Conservation (phyloP, 2,113 vertebrate genomes). For the Egretta garzetta region DNA sequence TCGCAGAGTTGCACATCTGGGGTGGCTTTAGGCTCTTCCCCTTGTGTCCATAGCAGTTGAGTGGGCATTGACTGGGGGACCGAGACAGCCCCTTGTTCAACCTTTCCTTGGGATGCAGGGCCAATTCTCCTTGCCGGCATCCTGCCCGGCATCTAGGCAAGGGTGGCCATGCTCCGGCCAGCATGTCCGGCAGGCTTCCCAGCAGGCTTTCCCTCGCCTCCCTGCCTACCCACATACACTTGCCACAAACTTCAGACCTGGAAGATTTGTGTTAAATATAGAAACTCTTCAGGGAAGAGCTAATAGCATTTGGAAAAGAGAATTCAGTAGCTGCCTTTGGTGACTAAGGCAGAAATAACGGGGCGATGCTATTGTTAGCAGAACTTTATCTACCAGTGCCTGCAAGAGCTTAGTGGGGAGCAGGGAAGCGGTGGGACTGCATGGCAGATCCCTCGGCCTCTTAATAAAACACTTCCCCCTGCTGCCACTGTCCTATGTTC, state of each 20-base stretch:
- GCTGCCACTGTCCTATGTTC: constrained; percentile 29
- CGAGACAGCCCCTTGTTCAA: fast-evolving
- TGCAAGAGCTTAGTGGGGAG: constrained; percentile 15
- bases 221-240: neutral
- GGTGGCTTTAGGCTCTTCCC: neutral
- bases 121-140: neutral
- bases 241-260: neutral
- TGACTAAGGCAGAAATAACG: constrained; percentile 31
- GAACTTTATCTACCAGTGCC: constrained; percentile 32
- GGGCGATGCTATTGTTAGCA: constrained; percentile 34
- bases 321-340: constrained; percentile 17
- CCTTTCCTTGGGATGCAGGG: neutral
- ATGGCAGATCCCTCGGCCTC: neutral
- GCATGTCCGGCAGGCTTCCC: fast-evolving
- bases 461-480: neutral
- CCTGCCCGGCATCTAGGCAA: neutral
- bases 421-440: neutral
- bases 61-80: neutral
- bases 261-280: constrained; percentile 1
- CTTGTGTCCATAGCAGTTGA: neutral
- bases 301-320: constrained; percentile 13
- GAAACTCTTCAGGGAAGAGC: neutral
- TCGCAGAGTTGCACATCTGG: neutral
- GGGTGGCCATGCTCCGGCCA: neutral
- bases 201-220: neutral